Conservation (phyloP, 1,140 invertebrate species). For the Choristoneura fumiferana region DNA sequence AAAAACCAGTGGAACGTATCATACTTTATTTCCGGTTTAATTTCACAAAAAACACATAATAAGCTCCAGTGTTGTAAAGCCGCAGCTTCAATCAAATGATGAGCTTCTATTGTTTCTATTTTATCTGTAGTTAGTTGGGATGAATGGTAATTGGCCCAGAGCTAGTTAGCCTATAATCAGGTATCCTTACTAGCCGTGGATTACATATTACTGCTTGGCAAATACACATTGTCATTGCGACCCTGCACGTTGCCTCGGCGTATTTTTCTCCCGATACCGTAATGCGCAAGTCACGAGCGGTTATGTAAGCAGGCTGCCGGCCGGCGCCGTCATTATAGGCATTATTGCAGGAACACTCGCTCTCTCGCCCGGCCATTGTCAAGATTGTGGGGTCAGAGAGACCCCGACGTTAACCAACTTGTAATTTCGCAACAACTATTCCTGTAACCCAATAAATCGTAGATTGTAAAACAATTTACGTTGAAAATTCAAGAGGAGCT, state of each 20-base stretch:
- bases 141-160: background rate
- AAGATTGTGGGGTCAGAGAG: constrained; percentile 74
- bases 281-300: constrained; percentile 74
- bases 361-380: constrained; percentile 67
- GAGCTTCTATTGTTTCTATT: no score
- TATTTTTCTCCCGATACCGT: constrained; percentile 71
- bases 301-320: constrained; percentile 74
- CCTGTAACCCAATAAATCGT: constrained; percentile 71
- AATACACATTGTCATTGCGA: constrained; percentile 27
- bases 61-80: no score
- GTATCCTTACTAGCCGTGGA: constrained; percentile 3
- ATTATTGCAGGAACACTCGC: constrained; percentile 67
- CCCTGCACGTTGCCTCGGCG: constrained; percentile 44
- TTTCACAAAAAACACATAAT: no score
- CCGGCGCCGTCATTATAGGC: constrained; percentile 67
- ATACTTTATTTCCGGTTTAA: no score
- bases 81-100: no score
- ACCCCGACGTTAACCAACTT: constrained; percentile 61
- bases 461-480: constrained; percentile 73
- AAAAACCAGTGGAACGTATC: no score
- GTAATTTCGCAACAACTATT: constrained; percentile 68
- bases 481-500: constrained; percentile 40
- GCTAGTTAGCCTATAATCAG: constrained; percentile 15
- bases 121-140: no score
- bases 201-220: constrained; percentile 9